These are phyloP conservation scores for Heterohyrax brucei DNA, from an alignment of 2,797 vertebrate genomes.

Conservation along the genomic window DNA sequence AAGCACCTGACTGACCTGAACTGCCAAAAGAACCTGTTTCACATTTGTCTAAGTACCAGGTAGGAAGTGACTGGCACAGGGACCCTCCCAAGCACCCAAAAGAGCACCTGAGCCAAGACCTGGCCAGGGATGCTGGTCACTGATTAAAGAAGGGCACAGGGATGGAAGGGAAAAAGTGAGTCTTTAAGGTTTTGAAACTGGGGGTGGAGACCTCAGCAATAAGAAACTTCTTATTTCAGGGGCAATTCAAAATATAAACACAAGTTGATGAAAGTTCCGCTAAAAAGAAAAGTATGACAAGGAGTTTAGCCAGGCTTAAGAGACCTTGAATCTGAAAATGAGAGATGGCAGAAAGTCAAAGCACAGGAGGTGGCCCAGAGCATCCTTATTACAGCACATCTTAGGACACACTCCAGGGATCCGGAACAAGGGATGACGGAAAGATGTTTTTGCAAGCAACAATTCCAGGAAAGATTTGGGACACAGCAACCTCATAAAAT, in stretches of 20 bases:
- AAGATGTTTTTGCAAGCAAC: not conserved
- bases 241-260: constrained; percentile 19
- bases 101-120: not conserved
- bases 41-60: not conserved
- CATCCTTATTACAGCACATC: not conserved
- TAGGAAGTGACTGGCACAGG: not conserved
- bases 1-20: too few species aligned
- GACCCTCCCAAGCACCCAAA: not conserved
- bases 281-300: not conserved
- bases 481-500: not conserved
- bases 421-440: not conserved
- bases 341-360: not conserved
- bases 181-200: not conserved
- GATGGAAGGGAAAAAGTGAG: not conserved
- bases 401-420: not conserved
- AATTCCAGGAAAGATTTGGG: not conserved
- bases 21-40: not conserved
- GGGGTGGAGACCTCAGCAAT: not conserved
- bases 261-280: not conserved
- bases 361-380: not conserved
- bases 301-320: not conserved
- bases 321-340: not conserved
- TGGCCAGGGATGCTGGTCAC: rapidly evolving
- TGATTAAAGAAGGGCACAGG: not conserved
- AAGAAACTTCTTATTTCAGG: constrained; percentile 15